Conservation (phyloP, 2,113 vertebrate species). For the Anas platyrhynchos region DNA sequence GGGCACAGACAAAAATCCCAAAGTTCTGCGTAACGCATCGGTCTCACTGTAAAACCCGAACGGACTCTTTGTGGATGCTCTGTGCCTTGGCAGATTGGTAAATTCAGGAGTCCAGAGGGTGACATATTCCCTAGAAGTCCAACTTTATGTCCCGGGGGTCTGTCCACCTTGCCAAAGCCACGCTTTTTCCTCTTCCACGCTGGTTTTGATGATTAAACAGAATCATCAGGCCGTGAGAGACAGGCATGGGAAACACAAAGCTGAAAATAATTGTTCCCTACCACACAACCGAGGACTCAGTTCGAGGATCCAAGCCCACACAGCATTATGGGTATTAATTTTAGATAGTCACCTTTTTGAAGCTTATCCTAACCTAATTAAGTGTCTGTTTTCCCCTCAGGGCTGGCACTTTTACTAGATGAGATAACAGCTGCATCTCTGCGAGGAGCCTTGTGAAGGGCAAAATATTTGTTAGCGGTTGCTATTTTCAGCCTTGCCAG, state of each 20-base stretch:
- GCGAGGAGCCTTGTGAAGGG: slow-evolving; percentile 60
- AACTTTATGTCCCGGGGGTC: fast-evolving
- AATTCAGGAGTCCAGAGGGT: neutral
- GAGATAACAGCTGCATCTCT: slow-evolving; percentile 65
- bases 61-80: neutral
- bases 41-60: neutral
- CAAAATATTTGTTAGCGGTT: slow-evolving; percentile 61
- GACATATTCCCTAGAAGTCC: neutral
- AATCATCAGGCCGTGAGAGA: neutral
- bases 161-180: neutral
- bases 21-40: neutral
- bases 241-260: neutral
- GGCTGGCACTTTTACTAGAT: slow-evolving; percentile 50
- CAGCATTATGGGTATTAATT: slow-evolving; percentile 3
- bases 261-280: slow-evolving; percentile 2
- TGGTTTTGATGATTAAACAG: neutral
- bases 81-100: neutral
- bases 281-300: neutral
- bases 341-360: slow-evolving; percentile 46
- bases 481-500: slow-evolving; percentile 68
- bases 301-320: slow-evolving; percentile 29
- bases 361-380: slow-evolving; percentile 59
- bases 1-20: neutral
- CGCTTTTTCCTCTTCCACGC: neutral
- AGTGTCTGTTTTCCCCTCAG: slow-evolving; percentile 47